Evolutionary conservation across 1,140 invertebrate genomes (phyloP), one percentile per base, ranked within the genome.

Genomic region (Mylabris phalerata): DNA sequence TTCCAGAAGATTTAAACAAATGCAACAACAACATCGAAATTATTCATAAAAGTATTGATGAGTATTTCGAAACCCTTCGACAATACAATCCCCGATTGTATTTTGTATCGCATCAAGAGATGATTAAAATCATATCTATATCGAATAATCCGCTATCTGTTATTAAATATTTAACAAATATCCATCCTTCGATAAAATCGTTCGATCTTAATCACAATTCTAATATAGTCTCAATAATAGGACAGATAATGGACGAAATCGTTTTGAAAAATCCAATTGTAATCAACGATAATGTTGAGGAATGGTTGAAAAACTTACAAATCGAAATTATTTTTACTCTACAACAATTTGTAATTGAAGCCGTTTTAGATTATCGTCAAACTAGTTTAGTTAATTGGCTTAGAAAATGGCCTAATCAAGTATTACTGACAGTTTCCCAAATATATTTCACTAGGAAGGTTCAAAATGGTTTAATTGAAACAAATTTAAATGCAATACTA

Each of bases 101-200:
- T 76, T 96, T 96, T 67, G 76, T 97, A 41, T 94, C 93, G 5
- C 94, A 95, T 70, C 90, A 95, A 67, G 93, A 96, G 77, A 87
- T 97, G 81, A 77, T 95, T 25, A 90, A 93, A 75, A 94, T 95
- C 68, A 76, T 95, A 47, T 93, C 90, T 1, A 89, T 94, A 78
- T 84, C 87, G 0, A 93, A 91, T 74, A 89, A 42, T 42, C 32
- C 32, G 4, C 7, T 7, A 32, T 32, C 32, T 32, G 7, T 32
- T 32, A 5, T 32, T 5, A 32, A 32, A 32, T 32, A 32, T 32
- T 5, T 7, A 32, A 32, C 32, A 32, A 32, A 32, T 32, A 32
- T 32, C 4, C 7, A 5, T 32, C 32, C 32, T 5, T 32, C 32
- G 32, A 32, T 32, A 32, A 32, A 32, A 32, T 32, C 32, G 32